Evolutionary conservation across 2,888 invertebrate species (phyloP).

Genomic region (Drosophila prostipennis): DNA sequence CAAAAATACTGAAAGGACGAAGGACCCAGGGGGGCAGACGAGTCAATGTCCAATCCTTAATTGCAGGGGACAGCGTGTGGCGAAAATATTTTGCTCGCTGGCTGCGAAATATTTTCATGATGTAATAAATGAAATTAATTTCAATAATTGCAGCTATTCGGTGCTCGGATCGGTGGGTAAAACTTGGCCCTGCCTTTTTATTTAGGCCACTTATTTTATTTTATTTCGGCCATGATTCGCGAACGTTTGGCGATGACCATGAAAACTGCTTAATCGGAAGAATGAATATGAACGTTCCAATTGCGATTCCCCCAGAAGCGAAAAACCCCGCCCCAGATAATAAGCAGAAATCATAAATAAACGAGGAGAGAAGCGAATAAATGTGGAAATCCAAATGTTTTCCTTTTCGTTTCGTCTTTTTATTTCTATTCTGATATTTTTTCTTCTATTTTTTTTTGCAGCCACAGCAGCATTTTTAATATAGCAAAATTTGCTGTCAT

Average conservation of each 20-base stretch:
- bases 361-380: slow-evolving; percentile 52
- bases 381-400: slow-evolving; percentile 65
- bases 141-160: slow-evolving; percentile 77
- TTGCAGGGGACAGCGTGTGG: slow-evolving; percentile 75
- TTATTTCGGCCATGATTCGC: slow-evolving; percentile 42
- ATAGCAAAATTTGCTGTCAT: slow-evolving; percentile 64
- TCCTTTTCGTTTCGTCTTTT: slow-evolving; percentile 30
- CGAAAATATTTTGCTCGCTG: slow-evolving; percentile 40
- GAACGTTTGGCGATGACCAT: slow-evolving; percentile 74
- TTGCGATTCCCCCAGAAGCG: slow-evolving; percentile 9
- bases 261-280: slow-evolving; percentile 78
- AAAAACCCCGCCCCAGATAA: slow-evolving; percentile 45
- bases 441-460: slow-evolving; percentile 60
- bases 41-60: slow-evolving; percentile 52
- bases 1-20: slow-evolving; percentile 15
- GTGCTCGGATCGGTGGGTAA: neutral
- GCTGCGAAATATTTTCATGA: slow-evolving; percentile 67
- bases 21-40: slow-evolving; percentile 3
- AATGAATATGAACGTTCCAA: slow-evolving; percentile 68
- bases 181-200: neutral
- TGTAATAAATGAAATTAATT: slow-evolving; percentile 82
- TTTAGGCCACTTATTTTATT: slow-evolving; percentile 47
- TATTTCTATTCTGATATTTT: slow-evolving; percentile 28
- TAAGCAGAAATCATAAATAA: slow-evolving; percentile 69
- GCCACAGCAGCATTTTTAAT: slow-evolving; percentile 76